Conservation (phyloP, 2,797 vertebrate species). For the Meda fulgida region DNA sequence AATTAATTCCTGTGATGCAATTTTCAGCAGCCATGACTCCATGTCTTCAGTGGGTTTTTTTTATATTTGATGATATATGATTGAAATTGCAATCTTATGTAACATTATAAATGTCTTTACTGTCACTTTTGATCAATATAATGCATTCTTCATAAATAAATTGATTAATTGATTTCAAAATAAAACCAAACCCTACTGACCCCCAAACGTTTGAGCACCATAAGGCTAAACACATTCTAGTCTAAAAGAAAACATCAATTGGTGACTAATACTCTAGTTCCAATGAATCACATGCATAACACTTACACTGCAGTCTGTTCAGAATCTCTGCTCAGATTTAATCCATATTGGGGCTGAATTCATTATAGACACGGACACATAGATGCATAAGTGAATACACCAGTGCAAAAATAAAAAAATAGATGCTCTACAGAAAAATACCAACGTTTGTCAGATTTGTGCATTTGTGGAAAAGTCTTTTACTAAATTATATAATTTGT, state of each 20-base stretch:
- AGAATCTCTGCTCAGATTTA: conserved; percentile 82
- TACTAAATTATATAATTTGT: neutral
- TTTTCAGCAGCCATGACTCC: neutral
- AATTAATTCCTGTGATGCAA: neutral
- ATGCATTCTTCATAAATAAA: neutral
- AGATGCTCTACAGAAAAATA: neutral
- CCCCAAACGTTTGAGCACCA: neutral
- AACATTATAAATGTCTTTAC: neutral
- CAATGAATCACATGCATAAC: conserved; percentile 21
- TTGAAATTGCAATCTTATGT: neutral
- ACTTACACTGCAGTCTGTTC: conserved; percentile 84
- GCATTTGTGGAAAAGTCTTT: neutral
- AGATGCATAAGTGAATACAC: conserved; percentile 57
- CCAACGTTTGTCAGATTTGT: neutral
- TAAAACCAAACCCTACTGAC: neutral
- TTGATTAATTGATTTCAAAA: neutral
- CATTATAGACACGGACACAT: conserved; percentile 72
- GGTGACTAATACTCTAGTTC: neutral
- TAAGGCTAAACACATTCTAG: neutral
- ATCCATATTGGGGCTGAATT: conserved; percentile 85
- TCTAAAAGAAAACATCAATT: neutral
- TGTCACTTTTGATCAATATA: neutral
- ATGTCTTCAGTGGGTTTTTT: neutral
- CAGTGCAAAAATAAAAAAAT: neutral
- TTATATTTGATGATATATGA: neutral